Percentiles rank a stretch among this genome's conserved stretches.
Conservation (phyloP, 2,888 invertebrate species). For the Oscheius sp. region DNA sequence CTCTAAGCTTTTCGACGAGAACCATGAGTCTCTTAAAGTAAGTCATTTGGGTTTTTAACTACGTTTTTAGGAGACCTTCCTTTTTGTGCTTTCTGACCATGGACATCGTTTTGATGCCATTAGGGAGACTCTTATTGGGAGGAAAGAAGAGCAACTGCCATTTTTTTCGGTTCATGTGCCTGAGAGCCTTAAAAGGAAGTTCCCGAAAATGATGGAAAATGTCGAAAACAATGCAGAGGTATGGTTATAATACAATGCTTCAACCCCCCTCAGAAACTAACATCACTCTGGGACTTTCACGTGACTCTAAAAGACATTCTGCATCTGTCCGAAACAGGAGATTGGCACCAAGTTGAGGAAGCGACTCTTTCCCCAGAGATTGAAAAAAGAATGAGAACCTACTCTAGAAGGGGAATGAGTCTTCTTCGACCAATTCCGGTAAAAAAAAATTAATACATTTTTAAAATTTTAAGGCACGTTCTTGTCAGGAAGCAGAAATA, state of each 20-base stretch:
- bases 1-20: constrained; percentile 69
- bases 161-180: constrained; percentile 69
- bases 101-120: constrained; percentile 75
- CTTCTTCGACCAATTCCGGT: constrained; percentile 32
- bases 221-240: constrained; percentile 51
- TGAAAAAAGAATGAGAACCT: constrained; percentile 9
- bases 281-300: constrained; percentile 67
- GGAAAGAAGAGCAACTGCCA: constrained; percentile 70
- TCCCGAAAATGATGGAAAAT: constrained; percentile 39
- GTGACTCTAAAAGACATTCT: constrained; percentile 63
- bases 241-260: neutral
- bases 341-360: constrained; percentile 23
- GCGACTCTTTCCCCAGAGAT: constrained; percentile 5
- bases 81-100: constrained; percentile 74
- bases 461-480: constrained; percentile 41
- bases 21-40: constrained; percentile 45
- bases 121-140: constrained; percentile 70
- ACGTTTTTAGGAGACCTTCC: constrained; percentile 51
- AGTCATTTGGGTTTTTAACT: neutral
- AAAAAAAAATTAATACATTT: neutral
- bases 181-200: constrained; percentile 30
- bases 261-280: constrained; percentile 47
- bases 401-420: constrained; percentile 32
- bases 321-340: constrained; percentile 17
- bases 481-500: constrained; percentile 62